These are phyloP conservation scores for Pheucticus melanocephalus DNA, from an alignment of 2,113 vertebrate species.

Conservation along the genomic window DNA sequence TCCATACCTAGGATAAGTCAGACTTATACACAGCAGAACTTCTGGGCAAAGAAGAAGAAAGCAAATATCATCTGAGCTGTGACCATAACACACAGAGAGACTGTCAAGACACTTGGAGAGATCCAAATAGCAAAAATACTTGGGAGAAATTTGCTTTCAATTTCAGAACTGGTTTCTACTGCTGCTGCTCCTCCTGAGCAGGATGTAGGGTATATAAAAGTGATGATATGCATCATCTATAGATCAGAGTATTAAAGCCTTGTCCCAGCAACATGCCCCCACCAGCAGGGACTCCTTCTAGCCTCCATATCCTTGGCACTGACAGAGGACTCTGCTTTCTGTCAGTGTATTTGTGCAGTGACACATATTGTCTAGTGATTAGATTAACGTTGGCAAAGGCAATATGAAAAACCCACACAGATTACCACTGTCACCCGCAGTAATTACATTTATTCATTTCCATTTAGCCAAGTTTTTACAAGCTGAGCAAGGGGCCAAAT, in stretches of 20 bases:
- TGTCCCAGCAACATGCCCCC: background rate
- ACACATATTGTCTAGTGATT: slow-evolving; percentile 84
- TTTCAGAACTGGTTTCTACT: background rate
- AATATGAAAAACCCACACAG: slow-evolving; percentile 86
- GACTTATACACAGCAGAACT: background rate
- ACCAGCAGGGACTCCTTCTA: background rate
- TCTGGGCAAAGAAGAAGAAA: background rate
- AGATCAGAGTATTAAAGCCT: background rate
- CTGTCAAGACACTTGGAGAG: background rate
- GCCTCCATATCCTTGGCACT: slow-evolving; percentile 51
- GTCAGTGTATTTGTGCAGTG: slow-evolving; percentile 78
- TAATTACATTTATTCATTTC: slow-evolving; percentile 94
- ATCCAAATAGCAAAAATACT: background rate
- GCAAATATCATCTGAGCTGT: background rate
- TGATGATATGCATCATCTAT: background rate
- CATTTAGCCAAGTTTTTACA: slow-evolving; percentile 89
- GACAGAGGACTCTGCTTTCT: slow-evolving; percentile 76
- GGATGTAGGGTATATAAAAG: background rate
- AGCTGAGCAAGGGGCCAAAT: slow-evolving; percentile 86
- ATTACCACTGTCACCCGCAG: slow-evolving; percentile 86
- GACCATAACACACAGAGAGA: background rate
- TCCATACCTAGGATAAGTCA: background rate
- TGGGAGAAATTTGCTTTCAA: background rate
- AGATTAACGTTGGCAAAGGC: slow-evolving; percentile 85
- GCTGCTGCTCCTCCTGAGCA: background rate